Conservation (phyloP, 2,113 vertebrate species). For the Oryctolagus cuniculus region mOryCun1.1 NC_091438.1:104826501-104827000, state of each 20-base stretch:
- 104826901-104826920: neutral
- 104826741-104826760: neutral
- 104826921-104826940: neutral
- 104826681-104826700: neutral
- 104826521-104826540: neutral
- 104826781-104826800: neutral
- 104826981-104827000: conserved; percentile 23
- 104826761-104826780: neutral
- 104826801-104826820: neutral
- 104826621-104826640: neutral
- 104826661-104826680: neutral
- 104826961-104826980: conserved; percentile 8
- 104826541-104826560: neutral
- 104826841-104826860: neutral
- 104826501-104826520: neutral
- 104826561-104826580: neutral
- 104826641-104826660: neutral
- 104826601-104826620: neutral
- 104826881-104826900: neutral
- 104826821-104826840: neutral
- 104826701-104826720: neutral
- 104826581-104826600: neutral
- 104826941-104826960: neutral
- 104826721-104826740: neutral
- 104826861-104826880: fast-evolving